phyloP scores from a whole-genome alignment of 2,797 vertebrate species.

The Hirundo rustica region DNA sequence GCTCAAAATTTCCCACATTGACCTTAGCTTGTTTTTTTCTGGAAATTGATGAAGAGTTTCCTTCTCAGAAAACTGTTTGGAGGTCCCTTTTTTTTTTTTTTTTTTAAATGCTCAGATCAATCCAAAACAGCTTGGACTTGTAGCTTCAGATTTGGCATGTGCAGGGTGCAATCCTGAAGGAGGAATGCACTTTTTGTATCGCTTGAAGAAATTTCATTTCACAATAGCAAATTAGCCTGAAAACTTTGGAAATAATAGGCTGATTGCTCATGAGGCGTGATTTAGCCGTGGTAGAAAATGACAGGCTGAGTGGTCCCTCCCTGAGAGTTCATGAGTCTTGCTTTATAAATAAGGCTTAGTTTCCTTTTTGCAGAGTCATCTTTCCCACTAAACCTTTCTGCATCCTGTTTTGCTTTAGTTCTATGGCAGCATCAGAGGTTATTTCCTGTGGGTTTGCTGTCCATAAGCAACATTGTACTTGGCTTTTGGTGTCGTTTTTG shows the following conservation, averaged over 20 bases:
- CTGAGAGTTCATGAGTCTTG: constrained; percentile 11
- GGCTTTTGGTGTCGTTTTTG: neutral
- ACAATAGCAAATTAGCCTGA: constrained; percentile 27
- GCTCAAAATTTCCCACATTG: constrained; percentile 2
- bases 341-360: constrained; percentile 38
- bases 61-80: neutral
- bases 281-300: constrained; percentile 12
- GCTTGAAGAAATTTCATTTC: constrained; percentile 20
- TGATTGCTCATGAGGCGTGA: neutral
- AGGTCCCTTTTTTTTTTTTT: neutral
- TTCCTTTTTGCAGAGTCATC: constrained; percentile 61
- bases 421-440: neutral
- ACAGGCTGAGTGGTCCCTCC: neutral
- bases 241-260: constrained; percentile 39
- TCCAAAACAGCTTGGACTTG: constrained; percentile 31
- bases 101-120: neutral
- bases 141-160: constrained; percentile 35
- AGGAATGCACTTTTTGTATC: constrained; percentile 25
- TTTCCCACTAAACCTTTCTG: constrained; percentile 41
- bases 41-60: neutral
- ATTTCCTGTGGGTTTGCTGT: constrained; percentile 1
- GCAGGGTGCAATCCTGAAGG: neutral
- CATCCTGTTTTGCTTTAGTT: constrained; percentile 42
- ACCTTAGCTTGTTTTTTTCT: neutral
- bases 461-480: neutral